These are phyloP conservation scores for Caenorhabditis remanei DNA, from an alignment of 1,140 invertebrate genomes.

Conservation along the genomic window DNA sequence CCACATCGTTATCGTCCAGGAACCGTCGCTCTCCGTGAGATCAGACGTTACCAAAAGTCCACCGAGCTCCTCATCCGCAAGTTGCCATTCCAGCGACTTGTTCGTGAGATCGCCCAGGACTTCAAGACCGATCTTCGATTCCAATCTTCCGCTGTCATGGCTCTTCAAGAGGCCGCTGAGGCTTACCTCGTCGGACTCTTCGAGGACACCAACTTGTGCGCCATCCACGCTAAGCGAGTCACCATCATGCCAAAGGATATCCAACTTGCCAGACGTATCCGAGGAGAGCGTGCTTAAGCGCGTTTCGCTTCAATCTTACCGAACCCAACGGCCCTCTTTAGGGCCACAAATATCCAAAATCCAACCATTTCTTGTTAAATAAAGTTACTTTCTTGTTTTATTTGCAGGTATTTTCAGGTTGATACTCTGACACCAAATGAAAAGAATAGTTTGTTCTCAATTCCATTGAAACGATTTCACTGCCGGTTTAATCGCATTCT, in stretches of 20 bases:
- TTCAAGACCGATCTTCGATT: slow-evolving; percentile 85
- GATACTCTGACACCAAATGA: no score
- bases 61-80: slow-evolving; percentile 84
- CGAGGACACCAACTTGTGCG: slow-evolving; percentile 93
- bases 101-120: slow-evolving; percentile 85
- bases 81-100: slow-evolving; percentile 79
- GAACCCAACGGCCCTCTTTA: slow-evolving; percentile 71
- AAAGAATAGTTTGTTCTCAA: no score
- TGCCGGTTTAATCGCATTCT: no score
- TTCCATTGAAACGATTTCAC: no score
- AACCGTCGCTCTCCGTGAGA: slow-evolving; percentile 71
- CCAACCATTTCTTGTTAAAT: no score
- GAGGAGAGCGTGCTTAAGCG: slow-evolving; percentile 81
- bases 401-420: no score
- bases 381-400: no score
- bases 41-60: slow-evolving; percentile 81
- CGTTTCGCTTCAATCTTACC: background rate
- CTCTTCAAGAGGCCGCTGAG: slow-evolving; percentile 88
- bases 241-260: slow-evolving; percentile 97
- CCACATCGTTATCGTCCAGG: slow-evolving; percentile 81
- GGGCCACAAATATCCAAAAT: slow-evolving; percentile 65
- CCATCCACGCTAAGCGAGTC: slow-evolving; percentile 92
- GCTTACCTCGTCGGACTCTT: slow-evolving; percentile 88
- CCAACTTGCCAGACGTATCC: slow-evolving; percentile 85
- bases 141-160: slow-evolving; percentile 85